These are phyloP conservation scores for Orthosia gothica DNA, from an alignment of 2,888 invertebrate species.

Conservation along the genomic window DNA sequence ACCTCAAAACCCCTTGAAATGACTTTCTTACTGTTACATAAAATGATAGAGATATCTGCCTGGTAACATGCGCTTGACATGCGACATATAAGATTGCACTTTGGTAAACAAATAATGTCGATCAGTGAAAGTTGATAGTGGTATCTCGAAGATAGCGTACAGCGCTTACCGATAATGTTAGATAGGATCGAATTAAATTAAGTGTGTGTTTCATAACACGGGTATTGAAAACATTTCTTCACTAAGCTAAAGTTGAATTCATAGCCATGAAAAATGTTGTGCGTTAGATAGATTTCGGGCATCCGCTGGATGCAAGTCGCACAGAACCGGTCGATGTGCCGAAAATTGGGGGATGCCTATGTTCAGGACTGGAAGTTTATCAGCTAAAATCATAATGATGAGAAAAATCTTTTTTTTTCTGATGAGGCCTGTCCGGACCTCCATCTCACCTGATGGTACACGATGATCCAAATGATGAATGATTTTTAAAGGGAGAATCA, in stretches of 20 bases:
- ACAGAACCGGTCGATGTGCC: background rate
- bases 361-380: background rate
- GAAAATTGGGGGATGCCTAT: background rate
- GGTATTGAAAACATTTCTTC: background rate
- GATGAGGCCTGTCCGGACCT: too few relatives aligned
- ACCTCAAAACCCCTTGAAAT: constrained; percentile 41
- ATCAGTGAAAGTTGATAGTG: constrained; percentile 63
- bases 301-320: too few relatives aligned
- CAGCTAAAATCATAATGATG: background rate
- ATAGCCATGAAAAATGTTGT: background rate
- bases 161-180: constrained; percentile 48
- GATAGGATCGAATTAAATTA: constrained; percentile 53
- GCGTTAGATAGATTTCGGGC: too few relatives aligned
- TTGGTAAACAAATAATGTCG: constrained; percentile 54
- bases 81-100: constrained; percentile 49
- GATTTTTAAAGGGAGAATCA: background rate
- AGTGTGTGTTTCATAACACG: constrained; percentile 20
- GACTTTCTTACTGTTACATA: constrained; percentile 57
- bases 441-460: too few relatives aligned
- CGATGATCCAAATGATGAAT: too few relatives aligned
- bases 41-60: constrained; percentile 43
- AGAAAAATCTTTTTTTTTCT: too few relatives aligned
- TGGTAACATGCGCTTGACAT: constrained; percentile 48
- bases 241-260: background rate
- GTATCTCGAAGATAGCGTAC: constrained; percentile 54